Evolutionary conservation across 2,888 invertebrate genomes (phyloP).

Genomic region (Argynnis bischoffii): DNA sequence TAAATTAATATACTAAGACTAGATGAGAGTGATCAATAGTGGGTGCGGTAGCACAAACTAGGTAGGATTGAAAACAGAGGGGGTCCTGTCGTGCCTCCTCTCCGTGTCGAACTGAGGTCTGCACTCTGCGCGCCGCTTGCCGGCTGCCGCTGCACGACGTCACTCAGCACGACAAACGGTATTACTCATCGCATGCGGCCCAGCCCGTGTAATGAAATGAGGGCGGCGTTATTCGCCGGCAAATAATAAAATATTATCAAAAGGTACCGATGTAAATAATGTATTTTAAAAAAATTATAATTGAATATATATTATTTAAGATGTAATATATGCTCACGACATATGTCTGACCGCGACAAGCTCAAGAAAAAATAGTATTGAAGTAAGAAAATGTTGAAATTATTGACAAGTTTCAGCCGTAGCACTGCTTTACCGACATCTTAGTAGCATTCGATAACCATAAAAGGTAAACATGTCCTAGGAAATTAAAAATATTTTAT

Average conservation of each 20-base stretch:
- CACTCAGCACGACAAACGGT: conserved; percentile 74
- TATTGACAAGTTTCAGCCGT: conserved; percentile 53
- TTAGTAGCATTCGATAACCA: neutral
- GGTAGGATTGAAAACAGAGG: conserved; percentile 48
- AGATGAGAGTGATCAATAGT: conserved; percentile 57
- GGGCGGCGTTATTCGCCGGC: conserved; percentile 51
- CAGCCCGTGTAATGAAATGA: conserved; percentile 51
- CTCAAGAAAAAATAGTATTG: conserved; percentile 30
- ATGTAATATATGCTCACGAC: conserved; percentile 5
- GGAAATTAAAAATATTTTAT: neutral
- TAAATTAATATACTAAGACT: conserved; percentile 47
- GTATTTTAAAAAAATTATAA: conserved; percentile 3
- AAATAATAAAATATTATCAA: conserved; percentile 26
- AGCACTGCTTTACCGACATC: conserved; percentile 63
- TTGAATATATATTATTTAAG: conserved; percentile 7
- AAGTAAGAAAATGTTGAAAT: conserved; percentile 49
- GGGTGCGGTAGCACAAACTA: conserved; percentile 57
- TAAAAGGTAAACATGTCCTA: neutral
- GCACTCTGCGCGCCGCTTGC: conserved; percentile 48
- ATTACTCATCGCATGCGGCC: conserved; percentile 68
- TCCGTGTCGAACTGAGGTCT: conserved; percentile 67
- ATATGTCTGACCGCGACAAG: conserved; percentile 5
- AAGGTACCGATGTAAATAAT: conserved; percentile 14
- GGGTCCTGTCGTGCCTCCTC: conserved; percentile 69
- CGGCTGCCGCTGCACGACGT: conserved; percentile 67